Base-by-base conservation (phyloP, 2,797 vertebrate genomes). In the Neopelma chrysocephalum region DNA sequence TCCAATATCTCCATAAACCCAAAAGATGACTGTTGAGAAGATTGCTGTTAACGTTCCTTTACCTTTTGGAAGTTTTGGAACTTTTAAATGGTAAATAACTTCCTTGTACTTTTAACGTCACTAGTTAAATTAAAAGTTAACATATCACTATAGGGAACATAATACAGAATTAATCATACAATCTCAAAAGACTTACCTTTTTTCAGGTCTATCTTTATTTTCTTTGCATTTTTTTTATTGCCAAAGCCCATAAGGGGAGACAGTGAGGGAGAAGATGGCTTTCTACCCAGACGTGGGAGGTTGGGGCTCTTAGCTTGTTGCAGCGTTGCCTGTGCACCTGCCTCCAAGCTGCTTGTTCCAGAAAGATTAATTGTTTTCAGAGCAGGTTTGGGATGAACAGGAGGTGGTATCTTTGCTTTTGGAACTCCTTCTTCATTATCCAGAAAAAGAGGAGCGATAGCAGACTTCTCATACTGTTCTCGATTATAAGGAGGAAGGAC, bases 121-220 rank as follows among this genome's bases (percentile, higher is more conserved):
- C 11, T 43, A 8, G 0, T 27, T 82, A 19, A 76, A n/a, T 43
- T 78, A 61, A 42, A 93, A 84, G 38, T 47, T 65, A 82, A 60
- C 17, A 9, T 29, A 78, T 61, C 48, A 43, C 27, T 21, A 50
- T 1, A 81, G 32, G 66, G 31, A 90, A 54, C 16, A 18, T 3
- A 10, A 57, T 25, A 48, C 4, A 10, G 1, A 87, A 75, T 66
- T 31, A 73, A 76, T 25, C 9, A 38, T 7, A 60, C 32, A 0
- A 38, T 34, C 64, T 47, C 16, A 57, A 47, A 54, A 96, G 82
- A 94, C 95, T 88, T 98, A 99, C 99, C 99, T 98, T 99, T 99
- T 96, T 98, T 99, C 78, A 99, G 97, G 93, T 99, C 99, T 75
- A 99, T 99, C 97, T 98, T 98, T 91, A 99, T 97, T 96, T 98